Conservation (phyloP, 2,888 invertebrate genomes). For the Rhopalosiphum nymphaeae region DNA sequence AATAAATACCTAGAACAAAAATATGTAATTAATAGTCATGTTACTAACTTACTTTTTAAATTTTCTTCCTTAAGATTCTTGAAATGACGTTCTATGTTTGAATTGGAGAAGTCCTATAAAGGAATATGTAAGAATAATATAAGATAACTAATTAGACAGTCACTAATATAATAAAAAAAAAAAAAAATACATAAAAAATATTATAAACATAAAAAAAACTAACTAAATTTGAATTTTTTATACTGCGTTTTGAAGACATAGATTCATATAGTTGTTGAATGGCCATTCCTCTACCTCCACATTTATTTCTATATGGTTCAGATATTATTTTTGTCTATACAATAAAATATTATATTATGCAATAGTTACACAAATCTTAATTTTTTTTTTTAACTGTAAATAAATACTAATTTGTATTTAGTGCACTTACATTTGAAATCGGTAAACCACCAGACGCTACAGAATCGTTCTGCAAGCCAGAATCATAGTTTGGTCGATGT, state of each 20-base stretch:
- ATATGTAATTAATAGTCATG: background rate
- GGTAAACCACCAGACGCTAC: background rate
- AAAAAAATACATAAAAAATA: background rate
- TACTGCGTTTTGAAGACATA: background rate
- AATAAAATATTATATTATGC: background rate
- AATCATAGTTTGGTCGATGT: background rate
- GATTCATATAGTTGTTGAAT: background rate
- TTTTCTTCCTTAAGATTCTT: background rate
- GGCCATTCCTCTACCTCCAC: slow-evolving; percentile 7
- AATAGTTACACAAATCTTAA: background rate
- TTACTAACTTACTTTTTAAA: background rate
- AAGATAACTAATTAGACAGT: background rate
- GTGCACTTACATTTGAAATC: background rate
- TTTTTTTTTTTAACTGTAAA: no score
- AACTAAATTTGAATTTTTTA: background rate
- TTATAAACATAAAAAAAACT: background rate
- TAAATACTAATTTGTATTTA: no score
- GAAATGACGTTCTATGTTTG: background rate
- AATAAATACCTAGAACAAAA: background rate
- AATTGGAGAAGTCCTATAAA: background rate
- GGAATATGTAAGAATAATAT: background rate
- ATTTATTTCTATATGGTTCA: background rate
- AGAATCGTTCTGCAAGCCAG: background rate
- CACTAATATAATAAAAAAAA: background rate
- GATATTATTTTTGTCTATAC: background rate